Evolutionary conservation across 1,140 invertebrate genomes (phyloP).

Genomic region (Bombus turneri): DNA sequence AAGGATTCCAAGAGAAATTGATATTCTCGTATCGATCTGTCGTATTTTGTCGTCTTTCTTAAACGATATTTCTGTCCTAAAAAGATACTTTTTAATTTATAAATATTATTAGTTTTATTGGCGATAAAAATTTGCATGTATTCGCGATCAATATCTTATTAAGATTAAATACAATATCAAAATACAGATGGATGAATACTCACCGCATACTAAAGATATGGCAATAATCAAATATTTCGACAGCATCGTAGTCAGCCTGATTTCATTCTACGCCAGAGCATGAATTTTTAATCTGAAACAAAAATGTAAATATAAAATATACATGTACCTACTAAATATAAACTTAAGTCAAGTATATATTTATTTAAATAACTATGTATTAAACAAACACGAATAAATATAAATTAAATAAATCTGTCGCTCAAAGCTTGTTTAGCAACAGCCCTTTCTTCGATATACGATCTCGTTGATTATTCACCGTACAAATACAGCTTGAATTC

Average conservation of each 20-base stretch:
- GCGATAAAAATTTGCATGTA: neutral
- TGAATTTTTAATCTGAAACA: slow-evolving; percentile 70
- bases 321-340: too few relatives aligned
- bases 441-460: neutral
- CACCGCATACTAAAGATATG: slow-evolving; percentile 70
- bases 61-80: too few relatives aligned
- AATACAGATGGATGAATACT: slow-evolving; percentile 11
- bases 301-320: neutral
- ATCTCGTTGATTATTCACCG: too few relatives aligned
- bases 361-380: too few relatives aligned
- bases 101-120: neutral
- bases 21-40: too few relatives aligned
- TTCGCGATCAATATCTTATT: neutral
- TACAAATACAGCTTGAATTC: neutral
- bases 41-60: too few relatives aligned
- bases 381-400: neutral
- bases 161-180: neutral
- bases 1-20: too few relatives aligned
- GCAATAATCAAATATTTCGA: slow-evolving; percentile 69
- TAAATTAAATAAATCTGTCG: too few relatives aligned
- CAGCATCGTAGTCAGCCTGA: slow-evolving; percentile 71
- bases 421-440: too few relatives aligned
- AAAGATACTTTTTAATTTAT: neutral
- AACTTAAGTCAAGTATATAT: accelerated
- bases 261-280: slow-evolving; percentile 71